Evolutionary conservation across 2,797 vertebrate genomes (phyloP).

Genomic region (Sebastes oblongus): DNA sequence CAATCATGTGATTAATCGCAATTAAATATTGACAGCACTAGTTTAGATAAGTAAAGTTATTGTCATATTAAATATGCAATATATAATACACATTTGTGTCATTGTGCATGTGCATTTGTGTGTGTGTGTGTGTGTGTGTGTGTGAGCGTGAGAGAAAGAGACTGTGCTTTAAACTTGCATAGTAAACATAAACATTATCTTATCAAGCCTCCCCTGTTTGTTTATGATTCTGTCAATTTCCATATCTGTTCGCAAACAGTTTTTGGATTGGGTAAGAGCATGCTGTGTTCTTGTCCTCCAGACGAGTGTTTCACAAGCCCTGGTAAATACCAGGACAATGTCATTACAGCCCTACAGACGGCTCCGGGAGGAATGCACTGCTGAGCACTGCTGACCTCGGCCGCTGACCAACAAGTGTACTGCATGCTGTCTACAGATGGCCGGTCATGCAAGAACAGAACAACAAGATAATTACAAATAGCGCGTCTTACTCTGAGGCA

Average conservation of each 20-base stretch:
- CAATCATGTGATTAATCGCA: too few relatives aligned
- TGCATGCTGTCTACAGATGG: conserved; percentile 68
- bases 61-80: not conserved
- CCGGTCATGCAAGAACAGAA: conserved; percentile 39
- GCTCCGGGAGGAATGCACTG: conserved; percentile 21
- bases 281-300: conserved; percentile 31
- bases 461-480: conserved; percentile 62
- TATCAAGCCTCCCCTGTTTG: conserved; percentile 57
- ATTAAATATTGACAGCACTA: too few relatives aligned
- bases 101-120: not conserved
- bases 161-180: conserved; percentile 16
- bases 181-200: conserved; percentile 58
- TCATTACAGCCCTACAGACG: conserved; percentile 27
- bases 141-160: not conserved
- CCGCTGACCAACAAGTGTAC: conserved; percentile 60
- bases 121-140: not conserved
- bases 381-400: conserved; percentile 60
- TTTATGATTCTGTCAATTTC: conserved; percentile 49
- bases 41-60: not conserved
- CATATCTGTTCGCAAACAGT: conserved; percentile 48
- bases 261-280: conserved; percentile 49
- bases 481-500: conserved; percentile 42
- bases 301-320: conserved; percentile 59
- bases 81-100: not conserved
- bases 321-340: conserved; percentile 36